These are phyloP conservation scores for Edolisoma coerulescens DNA, from an alignment of 2,113 vertebrate species.

Conservation along the genomic window DNA sequence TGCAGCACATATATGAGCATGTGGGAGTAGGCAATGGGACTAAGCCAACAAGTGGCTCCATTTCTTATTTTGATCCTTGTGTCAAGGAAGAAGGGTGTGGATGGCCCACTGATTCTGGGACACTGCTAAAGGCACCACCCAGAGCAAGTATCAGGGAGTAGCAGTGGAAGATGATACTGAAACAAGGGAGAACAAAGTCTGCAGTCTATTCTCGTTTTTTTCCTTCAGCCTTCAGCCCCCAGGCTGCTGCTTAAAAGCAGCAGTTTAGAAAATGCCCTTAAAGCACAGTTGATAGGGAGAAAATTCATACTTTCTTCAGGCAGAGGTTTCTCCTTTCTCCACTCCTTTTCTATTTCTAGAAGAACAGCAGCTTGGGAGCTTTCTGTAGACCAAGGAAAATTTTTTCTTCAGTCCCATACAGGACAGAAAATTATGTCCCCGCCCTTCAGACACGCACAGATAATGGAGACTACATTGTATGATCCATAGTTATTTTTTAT, in stretches of 20 bases:
- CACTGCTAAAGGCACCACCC: constrained; percentile 25
- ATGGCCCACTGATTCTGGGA: not conserved
- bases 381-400: not conserved
- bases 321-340: not conserved
- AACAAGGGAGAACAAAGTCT: not conserved
- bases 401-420: not conserved
- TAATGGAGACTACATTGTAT: not conserved
- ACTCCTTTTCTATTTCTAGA: not conserved
- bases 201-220: not conserved
- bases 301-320: not conserved
- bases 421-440: not conserved
- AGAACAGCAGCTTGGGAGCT: not conserved
- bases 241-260: not conserved
- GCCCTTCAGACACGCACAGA: not conserved
- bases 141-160: constrained; percentile 26
- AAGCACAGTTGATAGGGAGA: not conserved
- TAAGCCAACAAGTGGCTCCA: not conserved
- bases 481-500: not conserved
- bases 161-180: not conserved
- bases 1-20: fast-evolving
- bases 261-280: not conserved
- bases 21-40: not conserved
- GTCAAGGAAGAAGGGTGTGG: not conserved
- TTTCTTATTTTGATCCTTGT: not conserved
- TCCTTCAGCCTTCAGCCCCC: not conserved